Evolutionary conservation across 2,888 invertebrate species (phyloP).

Genomic region (Caenorhabditis uteleia): DNA sequence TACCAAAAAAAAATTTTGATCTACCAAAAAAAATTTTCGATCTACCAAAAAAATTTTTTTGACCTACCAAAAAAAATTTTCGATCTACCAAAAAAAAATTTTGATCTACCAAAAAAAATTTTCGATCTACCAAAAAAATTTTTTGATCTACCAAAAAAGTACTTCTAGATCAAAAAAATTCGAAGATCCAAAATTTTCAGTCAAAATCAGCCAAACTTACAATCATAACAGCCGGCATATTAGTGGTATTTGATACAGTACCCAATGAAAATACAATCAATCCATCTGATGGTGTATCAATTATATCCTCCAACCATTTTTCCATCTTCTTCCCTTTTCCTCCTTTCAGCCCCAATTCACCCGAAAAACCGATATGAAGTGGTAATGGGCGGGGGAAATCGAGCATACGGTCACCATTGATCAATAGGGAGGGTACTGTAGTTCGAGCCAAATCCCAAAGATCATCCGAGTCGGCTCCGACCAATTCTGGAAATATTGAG

Average conservation of each 20-base stretch:
- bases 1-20: no score
- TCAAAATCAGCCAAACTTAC: constrained; percentile 28
- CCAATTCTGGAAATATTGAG: constrained; percentile 19
- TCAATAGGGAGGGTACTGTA: constrained; percentile 55
- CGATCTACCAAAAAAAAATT: no score
- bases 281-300: constrained; percentile 39
- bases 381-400: constrained; percentile 68
- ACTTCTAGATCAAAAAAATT: no score
- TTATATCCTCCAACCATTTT: constrained; percentile 35
- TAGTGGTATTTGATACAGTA: constrained; percentile 68
- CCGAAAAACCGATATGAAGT: constrained; percentile 61
- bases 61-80: no score
- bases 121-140: no score
- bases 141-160: no score
- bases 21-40: no score
- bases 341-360: constrained; percentile 52
- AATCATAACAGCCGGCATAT: constrained; percentile 66
- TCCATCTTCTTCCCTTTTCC: constrained; percentile 20
- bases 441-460: constrained; percentile 58
- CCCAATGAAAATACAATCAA: constrained; percentile 59
- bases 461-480: constrained; percentile 44
- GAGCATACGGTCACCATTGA: constrained; percentile 67
- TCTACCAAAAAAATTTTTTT: no score
- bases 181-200: not conserved
- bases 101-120: no score